These are phyloP conservation scores for Uloborus plumipes DNA, from an alignment of 2,888 invertebrate genomes.

Conservation along the genomic window DNA sequence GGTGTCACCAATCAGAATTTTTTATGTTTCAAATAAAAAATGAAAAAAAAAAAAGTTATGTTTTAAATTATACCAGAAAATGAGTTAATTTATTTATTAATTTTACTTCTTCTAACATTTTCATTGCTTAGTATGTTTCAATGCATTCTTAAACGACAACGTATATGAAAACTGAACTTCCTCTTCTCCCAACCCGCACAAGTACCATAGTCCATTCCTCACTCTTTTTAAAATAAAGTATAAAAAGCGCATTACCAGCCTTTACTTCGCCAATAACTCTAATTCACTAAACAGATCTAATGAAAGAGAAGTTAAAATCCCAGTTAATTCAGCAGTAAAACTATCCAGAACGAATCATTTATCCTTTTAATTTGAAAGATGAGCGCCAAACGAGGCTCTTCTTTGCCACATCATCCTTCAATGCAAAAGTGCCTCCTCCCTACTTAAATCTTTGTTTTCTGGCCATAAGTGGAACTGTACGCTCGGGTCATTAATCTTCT, in stretches of 20 bases:
- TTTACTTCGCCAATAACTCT: background rate
- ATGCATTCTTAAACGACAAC: too few species aligned
- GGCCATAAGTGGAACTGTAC: background rate
- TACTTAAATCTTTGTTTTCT: conserved; percentile 30
- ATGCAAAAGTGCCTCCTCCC: conserved; percentile 7
- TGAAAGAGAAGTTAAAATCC: background rate
- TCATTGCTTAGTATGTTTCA: too few species aligned
- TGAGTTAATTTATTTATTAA: too few species aligned
- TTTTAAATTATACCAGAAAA: too few species aligned
- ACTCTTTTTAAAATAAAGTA: background rate
- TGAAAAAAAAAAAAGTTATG: too few species aligned
- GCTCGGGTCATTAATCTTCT: conserved; percentile 30
- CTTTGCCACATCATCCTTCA: conserved; percentile 38
- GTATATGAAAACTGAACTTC: too few species aligned
- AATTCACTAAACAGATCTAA: conserved; percentile 1
- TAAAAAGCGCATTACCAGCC: too few species aligned
- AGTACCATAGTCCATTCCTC: too few species aligned
- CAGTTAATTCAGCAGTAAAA: conserved; percentile 23
- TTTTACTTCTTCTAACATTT: too few species aligned
- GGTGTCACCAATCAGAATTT: too few species aligned
- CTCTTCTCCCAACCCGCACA: too few species aligned
- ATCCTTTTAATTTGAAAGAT: conserved; percentile 46
- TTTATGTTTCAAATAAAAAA: too few species aligned
- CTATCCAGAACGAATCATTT: conserved; percentile 17
- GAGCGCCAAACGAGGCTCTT: conserved; percentile 17